A percentile compares a stretch with the other conserved stretches of the same genome.
Evolutionary conservation across 2,113 vertebrate species (phyloP).

Genomic region (Rallus limicola): DNA sequence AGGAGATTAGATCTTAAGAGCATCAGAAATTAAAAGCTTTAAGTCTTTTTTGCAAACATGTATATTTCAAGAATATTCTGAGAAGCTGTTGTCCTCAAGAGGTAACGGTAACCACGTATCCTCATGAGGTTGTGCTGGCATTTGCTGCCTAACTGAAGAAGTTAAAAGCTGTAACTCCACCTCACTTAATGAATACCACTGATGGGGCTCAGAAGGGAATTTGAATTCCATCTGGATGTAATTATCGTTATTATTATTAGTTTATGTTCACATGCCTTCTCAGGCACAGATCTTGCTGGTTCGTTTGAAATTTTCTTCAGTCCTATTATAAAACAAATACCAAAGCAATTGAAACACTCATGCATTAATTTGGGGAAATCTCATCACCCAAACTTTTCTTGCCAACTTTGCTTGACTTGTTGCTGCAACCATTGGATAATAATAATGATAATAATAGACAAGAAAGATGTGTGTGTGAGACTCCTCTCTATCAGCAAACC

Average conservation of each 20-base stretch:
- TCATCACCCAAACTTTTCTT: neutral
- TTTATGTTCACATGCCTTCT: neutral
- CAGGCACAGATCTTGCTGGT: neutral
- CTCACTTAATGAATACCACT: neutral
- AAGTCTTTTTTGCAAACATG: neutral
- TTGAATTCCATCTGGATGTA: constrained; percentile 22
- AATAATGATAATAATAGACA: neutral
- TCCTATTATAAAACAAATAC: neutral
- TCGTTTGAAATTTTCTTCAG: neutral
- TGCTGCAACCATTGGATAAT: neutral
- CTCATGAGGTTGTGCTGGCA: neutral
- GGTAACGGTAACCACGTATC: neutral
- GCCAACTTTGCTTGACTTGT: neutral
- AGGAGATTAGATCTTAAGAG: neutral
- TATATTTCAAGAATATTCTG: neutral
- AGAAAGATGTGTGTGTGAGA: neutral
- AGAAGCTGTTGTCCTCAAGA: neutral
- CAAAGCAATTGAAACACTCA: neutral
- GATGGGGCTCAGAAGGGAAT: neutral
- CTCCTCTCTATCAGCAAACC: neutral
- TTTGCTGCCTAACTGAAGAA: neutral
- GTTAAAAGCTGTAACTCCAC: neutral
- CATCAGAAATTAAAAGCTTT: constrained; percentile 27
- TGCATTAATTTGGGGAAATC: neutral
- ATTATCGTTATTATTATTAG: constrained; percentile 12